phyloP scores from a whole-genome alignment of 1,140 invertebrate species.

The Melipona quadrifasciata region DNA sequence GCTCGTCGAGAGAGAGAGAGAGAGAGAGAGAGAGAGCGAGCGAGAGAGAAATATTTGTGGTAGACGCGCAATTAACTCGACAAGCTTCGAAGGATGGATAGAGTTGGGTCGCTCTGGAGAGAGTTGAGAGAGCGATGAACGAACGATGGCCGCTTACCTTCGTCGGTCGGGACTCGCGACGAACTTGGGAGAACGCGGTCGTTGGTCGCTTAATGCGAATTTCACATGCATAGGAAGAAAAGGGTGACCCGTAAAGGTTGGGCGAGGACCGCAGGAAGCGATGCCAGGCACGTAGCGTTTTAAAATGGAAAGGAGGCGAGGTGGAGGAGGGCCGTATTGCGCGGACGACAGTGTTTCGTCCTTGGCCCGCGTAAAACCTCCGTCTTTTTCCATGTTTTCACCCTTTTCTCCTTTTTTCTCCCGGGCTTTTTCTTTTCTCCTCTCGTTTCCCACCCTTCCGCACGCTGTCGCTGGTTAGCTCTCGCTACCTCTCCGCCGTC shows the following conservation, averaged over 20 bases:
- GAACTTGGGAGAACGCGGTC: slow-evolving; percentile 33
- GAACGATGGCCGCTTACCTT: slow-evolving; percentile 19
- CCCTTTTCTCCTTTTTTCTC: background rate
- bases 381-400: slow-evolving; percentile 37
- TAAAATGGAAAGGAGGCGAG: slow-evolving; percentile 67
- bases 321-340: slow-evolving; percentile 33
- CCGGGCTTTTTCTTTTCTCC: background rate
- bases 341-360: slow-evolving; percentile 60
- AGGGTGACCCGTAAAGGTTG: slow-evolving; percentile 8
- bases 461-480: background rate
- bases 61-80: slow-evolving; percentile 43
- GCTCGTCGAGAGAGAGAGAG: too few relatives aligned
- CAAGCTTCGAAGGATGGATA: background rate
- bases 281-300: slow-evolving; percentile 75
- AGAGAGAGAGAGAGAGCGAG: background rate
- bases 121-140: slow-evolving; percentile 3
- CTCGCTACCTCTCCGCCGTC: background rate
- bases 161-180: slow-evolving; percentile 14
- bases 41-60: slow-evolving; percentile 33
- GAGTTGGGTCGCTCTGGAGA: background rate
- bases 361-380: slow-evolving; percentile 56
- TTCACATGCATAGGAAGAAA: slow-evolving; percentile 66
- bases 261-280: slow-evolving; percentile 58
- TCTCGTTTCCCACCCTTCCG: background rate
- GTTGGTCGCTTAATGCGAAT: slow-evolving; percentile 69